phyloP scores from a whole-genome alignment of 2,888 invertebrate species.

The Mongoloraphidia duomilia region DNA sequence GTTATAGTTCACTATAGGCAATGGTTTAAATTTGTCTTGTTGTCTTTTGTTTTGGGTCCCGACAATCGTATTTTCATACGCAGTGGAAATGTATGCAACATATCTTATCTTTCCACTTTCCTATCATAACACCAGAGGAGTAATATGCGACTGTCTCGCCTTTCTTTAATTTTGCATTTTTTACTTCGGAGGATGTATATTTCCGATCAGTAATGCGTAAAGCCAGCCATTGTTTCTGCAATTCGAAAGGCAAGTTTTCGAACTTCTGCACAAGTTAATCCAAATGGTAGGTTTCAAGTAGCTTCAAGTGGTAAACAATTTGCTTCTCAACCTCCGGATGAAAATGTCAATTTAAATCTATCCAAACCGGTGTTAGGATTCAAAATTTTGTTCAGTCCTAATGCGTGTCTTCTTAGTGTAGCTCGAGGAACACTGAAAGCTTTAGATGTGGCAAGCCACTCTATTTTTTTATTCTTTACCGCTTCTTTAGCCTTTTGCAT shows the following conservation, averaged over 20 bases:
- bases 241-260: background rate
- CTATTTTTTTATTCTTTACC: conserved; percentile 6
- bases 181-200: too few species aligned
- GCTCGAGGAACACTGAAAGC: conserved; percentile 8
- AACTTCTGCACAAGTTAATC: background rate
- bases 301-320: background rate
- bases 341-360: background rate
- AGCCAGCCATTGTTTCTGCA: background rate
- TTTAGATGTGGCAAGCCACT: conserved; percentile 9
- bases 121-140: too few species aligned
- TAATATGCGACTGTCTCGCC: too few species aligned
- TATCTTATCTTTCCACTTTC: too few species aligned
- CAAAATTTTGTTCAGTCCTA: conserved; percentile 1
- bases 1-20: too few species aligned
- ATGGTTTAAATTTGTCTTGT: too few species aligned
- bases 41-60: too few species aligned
- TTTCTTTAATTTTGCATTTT: too few species aligned
- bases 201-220: too few species aligned
- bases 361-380: background rate
- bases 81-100: too few species aligned
- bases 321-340: background rate
- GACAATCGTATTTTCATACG: too few species aligned
- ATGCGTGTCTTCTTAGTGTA: conserved; percentile 6
- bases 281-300: background rate
- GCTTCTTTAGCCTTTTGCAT: conserved; percentile 8